phyloP scores from a whole-genome alignment of 2,888 invertebrate genomes.

The Cryptophagus acutangulus region DNA sequence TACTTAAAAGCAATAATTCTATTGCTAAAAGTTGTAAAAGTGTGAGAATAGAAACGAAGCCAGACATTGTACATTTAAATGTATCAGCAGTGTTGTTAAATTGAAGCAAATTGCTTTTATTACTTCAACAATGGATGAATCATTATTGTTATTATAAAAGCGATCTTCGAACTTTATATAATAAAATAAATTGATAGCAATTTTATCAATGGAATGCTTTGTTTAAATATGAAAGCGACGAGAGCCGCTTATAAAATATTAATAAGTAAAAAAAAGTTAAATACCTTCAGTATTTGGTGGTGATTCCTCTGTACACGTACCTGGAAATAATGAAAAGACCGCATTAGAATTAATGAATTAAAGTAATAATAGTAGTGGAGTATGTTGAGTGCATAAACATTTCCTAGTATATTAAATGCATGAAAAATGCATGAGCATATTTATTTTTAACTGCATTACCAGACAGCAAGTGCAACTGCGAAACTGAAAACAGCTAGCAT shows the following conservation, averaged over 20 bases:
- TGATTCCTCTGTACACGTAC: conserved; percentile 36
- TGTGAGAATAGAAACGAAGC: too few relatives aligned
- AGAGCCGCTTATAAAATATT: background rate
- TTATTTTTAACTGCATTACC: too few relatives aligned
- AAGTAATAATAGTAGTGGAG: too few relatives aligned
- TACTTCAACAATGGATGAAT: background rate
- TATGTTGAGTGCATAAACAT: too few relatives aligned
- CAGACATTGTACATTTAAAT: too few relatives aligned
- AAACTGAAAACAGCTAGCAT: too few relatives aligned
- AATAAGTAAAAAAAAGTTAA: background rate
- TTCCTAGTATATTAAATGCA: too few relatives aligned
- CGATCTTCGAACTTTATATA: background rate
- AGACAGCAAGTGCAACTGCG: too few relatives aligned
- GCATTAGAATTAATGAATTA: conserved; percentile 4
- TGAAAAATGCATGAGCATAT: too few relatives aligned
- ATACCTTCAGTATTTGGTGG: conserved; percentile 17
- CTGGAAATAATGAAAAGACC: conserved; percentile 31
- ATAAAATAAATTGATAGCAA: background rate
- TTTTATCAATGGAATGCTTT: too few relatives aligned
- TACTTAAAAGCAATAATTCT: too few relatives aligned
- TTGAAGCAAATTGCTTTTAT: conserved; percentile 1
- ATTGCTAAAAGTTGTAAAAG: too few relatives aligned
- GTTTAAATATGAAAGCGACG: background rate
- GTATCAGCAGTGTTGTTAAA: background rate
- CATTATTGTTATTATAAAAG: background rate